Conservation (phyloP, 2,888 invertebrate species). For the Eupithecia vulgata region DNA sequence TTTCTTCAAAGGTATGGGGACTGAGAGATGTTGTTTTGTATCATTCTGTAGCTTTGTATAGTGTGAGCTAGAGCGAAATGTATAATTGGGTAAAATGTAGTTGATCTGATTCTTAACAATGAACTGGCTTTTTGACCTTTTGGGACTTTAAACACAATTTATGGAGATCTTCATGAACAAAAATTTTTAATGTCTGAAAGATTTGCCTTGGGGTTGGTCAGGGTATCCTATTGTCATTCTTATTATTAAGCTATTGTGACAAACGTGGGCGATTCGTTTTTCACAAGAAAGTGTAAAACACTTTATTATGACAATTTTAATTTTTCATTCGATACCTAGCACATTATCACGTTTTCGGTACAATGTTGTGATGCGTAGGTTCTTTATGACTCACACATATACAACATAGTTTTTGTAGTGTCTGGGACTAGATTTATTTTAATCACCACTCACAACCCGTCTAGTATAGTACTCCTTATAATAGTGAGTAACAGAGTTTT, state of each 20-base stretch:
- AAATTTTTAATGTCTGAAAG: background rate
- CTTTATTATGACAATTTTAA: background rate
- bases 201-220: background rate
- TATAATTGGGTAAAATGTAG: background rate
- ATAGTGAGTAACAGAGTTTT: background rate
- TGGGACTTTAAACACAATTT: background rate
- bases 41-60: background rate
- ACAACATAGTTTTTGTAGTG: slow-evolving; percentile 20
- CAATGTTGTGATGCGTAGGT: slow-evolving; percentile 26
- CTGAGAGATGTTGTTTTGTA: background rate
- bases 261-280: background rate
- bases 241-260: background rate
- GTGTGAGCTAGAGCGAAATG: background rate
- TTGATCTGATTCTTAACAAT: background rate
- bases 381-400: slow-evolving; percentile 23
- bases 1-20: slow-evolving; percentile 85
- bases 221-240: background rate
- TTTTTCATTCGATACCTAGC: background rate
- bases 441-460: slow-evolving; percentile 17
- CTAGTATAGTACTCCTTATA: slow-evolving; percentile 6
- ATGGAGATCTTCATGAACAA: background rate
- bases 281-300: background rate
- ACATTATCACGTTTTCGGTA: slow-evolving; percentile 8
- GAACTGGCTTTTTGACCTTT: background rate
- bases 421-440: slow-evolving; percentile 30